These are phyloP conservation scores for Chaetorhynchus papuensis DNA, from an alignment of 2,113 vertebrate genomes.

Conservation along the genomic window DNA sequence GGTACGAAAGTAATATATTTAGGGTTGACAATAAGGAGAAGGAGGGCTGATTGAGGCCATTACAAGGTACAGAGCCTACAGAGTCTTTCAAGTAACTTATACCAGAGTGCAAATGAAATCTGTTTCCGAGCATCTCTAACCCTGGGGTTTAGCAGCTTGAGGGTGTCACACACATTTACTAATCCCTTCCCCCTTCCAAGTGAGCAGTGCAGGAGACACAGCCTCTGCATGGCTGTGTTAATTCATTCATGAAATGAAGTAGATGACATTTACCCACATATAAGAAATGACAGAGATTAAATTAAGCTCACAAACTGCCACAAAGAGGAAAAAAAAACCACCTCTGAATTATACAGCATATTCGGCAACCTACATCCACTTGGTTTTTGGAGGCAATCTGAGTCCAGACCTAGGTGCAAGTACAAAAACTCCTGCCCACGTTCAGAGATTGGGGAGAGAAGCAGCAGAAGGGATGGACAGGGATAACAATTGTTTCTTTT, in stretches of 20 bases:
- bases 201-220: neutral
- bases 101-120: neutral
- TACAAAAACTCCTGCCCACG: fast-evolving
- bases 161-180: neutral
- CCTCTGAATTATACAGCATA: neutral
- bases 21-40: neutral
- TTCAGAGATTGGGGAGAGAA: neutral
- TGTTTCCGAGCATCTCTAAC: neutral
- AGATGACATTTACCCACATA: constrained; percentile 52
- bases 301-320: constrained; percentile 37
- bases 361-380: neutral
- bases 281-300: constrained; percentile 44
- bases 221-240: constrained; percentile 13
- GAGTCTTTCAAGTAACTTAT: neutral
- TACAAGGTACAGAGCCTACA: neutral
- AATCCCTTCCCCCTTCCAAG: neutral
- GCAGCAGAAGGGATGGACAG: neutral
- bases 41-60: neutral
- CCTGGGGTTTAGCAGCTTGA: neutral
- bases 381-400: neutral
- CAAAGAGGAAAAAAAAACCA: neutral
- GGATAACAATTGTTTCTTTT: neutral
- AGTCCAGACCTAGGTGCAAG: neutral
- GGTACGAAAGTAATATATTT: neutral
- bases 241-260: constrained; percentile 59